Conservation (phyloP, 1,140 invertebrate genomes). For the Piezodorus guildinii region DNA sequence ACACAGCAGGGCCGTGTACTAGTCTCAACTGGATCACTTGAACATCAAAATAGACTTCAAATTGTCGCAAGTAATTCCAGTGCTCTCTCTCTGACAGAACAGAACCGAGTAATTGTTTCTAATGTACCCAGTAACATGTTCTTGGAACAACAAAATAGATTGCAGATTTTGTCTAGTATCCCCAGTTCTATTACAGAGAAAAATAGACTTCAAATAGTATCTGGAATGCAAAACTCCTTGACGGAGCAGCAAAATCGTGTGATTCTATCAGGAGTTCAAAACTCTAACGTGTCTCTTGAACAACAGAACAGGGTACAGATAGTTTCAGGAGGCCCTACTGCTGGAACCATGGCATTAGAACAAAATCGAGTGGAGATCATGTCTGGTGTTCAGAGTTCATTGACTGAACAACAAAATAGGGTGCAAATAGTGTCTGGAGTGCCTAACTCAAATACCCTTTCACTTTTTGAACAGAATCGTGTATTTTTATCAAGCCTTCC, state of each 20-base stretch:
- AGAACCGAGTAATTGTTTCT: slow-evolving; percentile 26
- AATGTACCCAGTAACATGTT: slow-evolving; percentile 23
- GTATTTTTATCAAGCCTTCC: slow-evolving; percentile 26
- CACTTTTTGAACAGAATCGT: slow-evolving; percentile 23
- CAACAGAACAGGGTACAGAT: slow-evolving; percentile 26
- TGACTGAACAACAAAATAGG: slow-evolving; percentile 26
- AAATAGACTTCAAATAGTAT: slow-evolving; percentile 26
- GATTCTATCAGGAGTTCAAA: slow-evolving; percentile 25
- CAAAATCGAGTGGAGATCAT: slow-evolving; percentile 26
- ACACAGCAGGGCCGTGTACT: slow-evolving; percentile 18
- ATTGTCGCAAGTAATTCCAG: slow-evolving; percentile 25
- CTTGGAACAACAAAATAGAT: slow-evolving; percentile 26
- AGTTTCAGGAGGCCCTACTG: slow-evolving; percentile 18
- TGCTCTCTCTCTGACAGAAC: slow-evolving; percentile 25
- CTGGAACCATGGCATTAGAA: slow-evolving; percentile 19
- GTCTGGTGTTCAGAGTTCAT: slow-evolving; percentile 25
- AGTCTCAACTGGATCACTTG: slow-evolving; percentile 20
- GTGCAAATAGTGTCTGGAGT: slow-evolving; percentile 24
- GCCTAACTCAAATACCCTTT: slow-evolving; percentile 18
- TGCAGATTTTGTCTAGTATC: slow-evolving; percentile 26
- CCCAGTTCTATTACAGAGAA: slow-evolving; percentile 19
- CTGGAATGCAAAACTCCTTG: slow-evolving; percentile 19
- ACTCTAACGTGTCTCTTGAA: slow-evolving; percentile 21
- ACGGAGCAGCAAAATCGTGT: slow-evolving; percentile 25
- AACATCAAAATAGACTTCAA: slow-evolving; percentile 27